Base-by-base conservation (phyloP, 2,888 invertebrate species). In the Crematogaster levior region DNA sequence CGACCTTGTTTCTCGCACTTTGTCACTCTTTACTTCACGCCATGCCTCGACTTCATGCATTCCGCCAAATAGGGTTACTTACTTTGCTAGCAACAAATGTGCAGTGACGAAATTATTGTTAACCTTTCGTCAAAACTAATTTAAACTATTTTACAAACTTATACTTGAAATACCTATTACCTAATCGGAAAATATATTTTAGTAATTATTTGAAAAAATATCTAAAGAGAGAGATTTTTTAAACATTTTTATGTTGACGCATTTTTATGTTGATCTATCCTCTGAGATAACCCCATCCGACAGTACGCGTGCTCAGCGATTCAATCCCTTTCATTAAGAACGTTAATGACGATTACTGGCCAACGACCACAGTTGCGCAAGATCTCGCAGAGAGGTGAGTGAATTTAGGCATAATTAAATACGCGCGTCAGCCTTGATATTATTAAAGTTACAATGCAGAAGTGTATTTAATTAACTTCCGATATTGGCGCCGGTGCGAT, bases 281-380 rank as follows among this genome's bases (percentile, higher is more conserved):
- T 51, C 53, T 0, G 21, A 65, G 51, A 48, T 34, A 40, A 43
- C 27, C 53, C 70, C 82, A 48, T 74, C 24, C 87, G 86, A 80
- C 85, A 6, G 83, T 90, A 91, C 90, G 75, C 91, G 88, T 87
- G 89, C 88, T 93, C 90, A 92, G 90, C 88, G 87, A 91, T 92
- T 91, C 92, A 89, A 86, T 88, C 91, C 89, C 89, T 91, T 92
- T 93, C 92, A 91, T 92, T 92, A 92, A 90, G 89, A 83, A 89
- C 89, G 88, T 90, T 91, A 92, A 91, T 89, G 91, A 92, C 86
- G 89, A 90, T 91, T 91, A 90, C 53, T 66, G 68, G 63, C 81
- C 68, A 77, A 82, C 72, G 79, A 77, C 51, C 53, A 34, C 56
- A 74, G 61, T 68, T 77, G 81, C 63, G 65, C 34, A 63, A 68